These are phyloP conservation scores for Dinoponera quadriceps DNA, from an alignment of 1,140 invertebrate genomes.

Conservation along the genomic window DNA sequence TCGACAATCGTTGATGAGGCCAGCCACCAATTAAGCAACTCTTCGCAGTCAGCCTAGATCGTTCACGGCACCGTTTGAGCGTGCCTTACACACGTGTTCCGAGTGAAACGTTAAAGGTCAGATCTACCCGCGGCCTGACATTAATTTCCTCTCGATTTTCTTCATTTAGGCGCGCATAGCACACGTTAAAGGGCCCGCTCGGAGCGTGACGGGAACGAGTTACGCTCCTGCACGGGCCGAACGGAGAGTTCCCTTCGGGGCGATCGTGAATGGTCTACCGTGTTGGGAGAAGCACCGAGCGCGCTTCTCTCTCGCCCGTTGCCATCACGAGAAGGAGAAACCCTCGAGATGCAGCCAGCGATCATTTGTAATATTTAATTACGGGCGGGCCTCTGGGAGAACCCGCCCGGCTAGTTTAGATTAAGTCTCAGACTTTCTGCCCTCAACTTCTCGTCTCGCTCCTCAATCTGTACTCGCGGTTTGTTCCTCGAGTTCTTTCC, in stretches of 20 bases:
- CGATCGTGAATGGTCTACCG: constrained; percentile 69
- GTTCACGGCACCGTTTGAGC: not conserved
- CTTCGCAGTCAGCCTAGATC: not conserved
- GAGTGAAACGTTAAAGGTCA: constrained; percentile 9
- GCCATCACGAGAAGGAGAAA: constrained; percentile 58
- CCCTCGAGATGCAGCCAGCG: constrained; percentile 57
- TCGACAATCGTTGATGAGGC: not conserved
- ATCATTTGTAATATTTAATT: constrained; percentile 77
- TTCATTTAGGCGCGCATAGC: constrained; percentile 48
- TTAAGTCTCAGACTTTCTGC: constrained; percentile 23
- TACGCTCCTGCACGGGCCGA: constrained; percentile 60
- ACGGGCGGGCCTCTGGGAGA: constrained; percentile 63
- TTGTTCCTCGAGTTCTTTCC: constrained; percentile 1
- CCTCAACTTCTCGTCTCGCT: not conserved
- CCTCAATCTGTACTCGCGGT: not conserved
- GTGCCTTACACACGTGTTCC: not conserved
- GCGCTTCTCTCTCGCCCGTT: constrained; percentile 22
- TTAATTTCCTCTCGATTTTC: constrained; percentile 72
- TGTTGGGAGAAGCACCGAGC: constrained; percentile 49
- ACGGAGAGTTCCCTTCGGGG: constrained; percentile 67
- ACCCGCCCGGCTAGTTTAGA: constrained; percentile 43
- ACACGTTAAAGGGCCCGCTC: constrained; percentile 52
- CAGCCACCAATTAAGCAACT: not conserved
- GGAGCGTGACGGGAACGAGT: constrained; percentile 71
- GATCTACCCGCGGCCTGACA: constrained; percentile 38